A percentile compares a stretch with the other conserved stretches of the same genome.
phyloP scores from a whole-genome alignment of 2,113 vertebrate genomes.

The Antechinus flavipes region DNA sequence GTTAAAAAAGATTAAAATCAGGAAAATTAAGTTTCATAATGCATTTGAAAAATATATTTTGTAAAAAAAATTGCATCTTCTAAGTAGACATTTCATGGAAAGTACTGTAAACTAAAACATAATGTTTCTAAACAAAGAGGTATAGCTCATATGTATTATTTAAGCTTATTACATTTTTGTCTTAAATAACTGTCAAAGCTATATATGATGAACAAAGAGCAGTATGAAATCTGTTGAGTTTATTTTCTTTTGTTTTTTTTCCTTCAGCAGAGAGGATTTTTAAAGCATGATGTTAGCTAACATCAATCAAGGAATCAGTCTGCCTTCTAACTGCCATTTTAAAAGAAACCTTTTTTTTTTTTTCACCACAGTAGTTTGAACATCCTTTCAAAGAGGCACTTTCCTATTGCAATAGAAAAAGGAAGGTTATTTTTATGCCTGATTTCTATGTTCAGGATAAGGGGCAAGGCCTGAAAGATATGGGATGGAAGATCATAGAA shows the following conservation, averaged over 20 bases:
- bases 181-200: constrained; percentile 78
- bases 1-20: constrained; percentile 74
- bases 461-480: not conserved
- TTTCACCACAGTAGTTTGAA: constrained; percentile 30
- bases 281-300: constrained; percentile 65
- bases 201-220: constrained; percentile 66
- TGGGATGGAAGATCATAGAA: not conserved
- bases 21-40: constrained; percentile 83
- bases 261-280: constrained; percentile 56
- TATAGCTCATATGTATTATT: constrained; percentile 74
- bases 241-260: constrained; percentile 20
- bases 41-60: constrained; percentile 80
- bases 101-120: constrained; percentile 86
- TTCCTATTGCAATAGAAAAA: constrained; percentile 27
- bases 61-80: constrained; percentile 85
- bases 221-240: constrained; percentile 45
- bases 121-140: constrained; percentile 87
- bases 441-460: not conserved
- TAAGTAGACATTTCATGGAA: constrained; percentile 87
- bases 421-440: constrained; percentile 2
- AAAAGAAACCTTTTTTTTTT: constrained; percentile 1
- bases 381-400: constrained; percentile 54
- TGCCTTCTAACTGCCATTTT: not conserved
- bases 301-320: constrained; percentile 45
- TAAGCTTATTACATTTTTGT: constrained; percentile 72